phyloP scores from a whole-genome alignment of 1,140 invertebrate genomes.

The Drosophila erecta region DNA sequence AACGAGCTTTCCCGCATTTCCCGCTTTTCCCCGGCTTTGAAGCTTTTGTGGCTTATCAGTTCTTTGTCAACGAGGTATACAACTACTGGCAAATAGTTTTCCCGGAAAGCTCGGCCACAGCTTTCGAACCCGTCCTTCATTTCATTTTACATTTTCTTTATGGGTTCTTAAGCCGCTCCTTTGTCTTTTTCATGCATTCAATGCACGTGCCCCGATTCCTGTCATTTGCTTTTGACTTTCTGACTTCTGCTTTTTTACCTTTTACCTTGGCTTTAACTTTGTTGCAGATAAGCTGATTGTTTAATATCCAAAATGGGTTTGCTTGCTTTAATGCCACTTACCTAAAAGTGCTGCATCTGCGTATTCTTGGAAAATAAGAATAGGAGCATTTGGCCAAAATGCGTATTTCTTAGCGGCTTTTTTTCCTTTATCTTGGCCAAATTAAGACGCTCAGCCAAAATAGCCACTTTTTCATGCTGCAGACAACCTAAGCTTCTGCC shows the following conservation, averaged over 20 bases:
- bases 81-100: conserved; percentile 28
- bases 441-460: too few species aligned
- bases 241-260: neutral
- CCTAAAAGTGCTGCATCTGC: neutral
- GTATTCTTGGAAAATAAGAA: too few species aligned
- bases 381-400: too few species aligned
- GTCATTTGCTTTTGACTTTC: conserved; percentile 1
- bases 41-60: conserved; percentile 50
- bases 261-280: neutral
- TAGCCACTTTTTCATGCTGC: too few species aligned
- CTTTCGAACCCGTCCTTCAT: conserved; percentile 25
- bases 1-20: conserved; percentile 29
- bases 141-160: conserved; percentile 19
- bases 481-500: too few species aligned
- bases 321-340: neutral
- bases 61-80: conserved; percentile 29
- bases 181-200: neutral
- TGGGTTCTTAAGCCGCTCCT: conserved; percentile 6
- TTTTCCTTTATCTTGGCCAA: too few species aligned
- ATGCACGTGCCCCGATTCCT: neutral
- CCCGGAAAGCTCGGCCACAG: conserved; percentile 33
- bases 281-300: neutral
- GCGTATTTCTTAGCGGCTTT: too few species aligned
- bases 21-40: conserved; percentile 21
- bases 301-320: neutral